Evolutionary conservation across 2,113 vertebrate genomes (phyloP).

Genomic region (Bothrops jararaca): DNA sequence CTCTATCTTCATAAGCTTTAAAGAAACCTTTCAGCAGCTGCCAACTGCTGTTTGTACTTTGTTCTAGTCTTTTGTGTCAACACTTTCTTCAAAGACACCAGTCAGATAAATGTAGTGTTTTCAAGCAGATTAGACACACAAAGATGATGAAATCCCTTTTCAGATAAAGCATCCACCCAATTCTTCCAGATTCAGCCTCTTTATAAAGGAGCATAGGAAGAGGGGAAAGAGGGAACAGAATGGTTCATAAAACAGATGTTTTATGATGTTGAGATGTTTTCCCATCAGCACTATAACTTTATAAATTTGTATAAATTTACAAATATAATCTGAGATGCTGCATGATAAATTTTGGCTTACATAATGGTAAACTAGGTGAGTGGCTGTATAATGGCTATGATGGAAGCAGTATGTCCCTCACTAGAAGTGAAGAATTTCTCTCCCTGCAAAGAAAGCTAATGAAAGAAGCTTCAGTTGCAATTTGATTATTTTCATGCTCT

Average conservation of each 20-base stretch:
- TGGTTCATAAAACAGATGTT: not conserved
- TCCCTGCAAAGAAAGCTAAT: not conserved
- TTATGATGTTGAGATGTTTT: not conserved
- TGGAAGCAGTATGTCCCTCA: not conserved
- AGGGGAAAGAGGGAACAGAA: not conserved
- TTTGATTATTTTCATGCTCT: not conserved
- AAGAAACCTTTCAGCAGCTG: not conserved
- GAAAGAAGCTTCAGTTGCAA: not conserved
- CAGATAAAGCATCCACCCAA: not conserved
- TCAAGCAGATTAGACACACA: not conserved
- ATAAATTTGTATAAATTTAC: not conserved
- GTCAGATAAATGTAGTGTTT: not conserved
- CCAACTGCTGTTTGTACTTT: not conserved
- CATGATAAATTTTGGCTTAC: not conserved
- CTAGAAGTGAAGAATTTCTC: not conserved
- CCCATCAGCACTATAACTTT: not conserved
- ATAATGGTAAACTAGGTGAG: not conserved
- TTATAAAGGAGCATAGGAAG: not conserved
- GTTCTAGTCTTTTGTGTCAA: not conserved
- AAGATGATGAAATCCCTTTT: not conserved
- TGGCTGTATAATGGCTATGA: not conserved
- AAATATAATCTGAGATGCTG: not conserved
- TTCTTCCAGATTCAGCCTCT: not conserved
- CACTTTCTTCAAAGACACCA: not conserved
- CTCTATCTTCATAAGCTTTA: not conserved